Base-by-base conservation (phyloP, 2,888 invertebrate species). In the Mythimna vitellina region DNA sequence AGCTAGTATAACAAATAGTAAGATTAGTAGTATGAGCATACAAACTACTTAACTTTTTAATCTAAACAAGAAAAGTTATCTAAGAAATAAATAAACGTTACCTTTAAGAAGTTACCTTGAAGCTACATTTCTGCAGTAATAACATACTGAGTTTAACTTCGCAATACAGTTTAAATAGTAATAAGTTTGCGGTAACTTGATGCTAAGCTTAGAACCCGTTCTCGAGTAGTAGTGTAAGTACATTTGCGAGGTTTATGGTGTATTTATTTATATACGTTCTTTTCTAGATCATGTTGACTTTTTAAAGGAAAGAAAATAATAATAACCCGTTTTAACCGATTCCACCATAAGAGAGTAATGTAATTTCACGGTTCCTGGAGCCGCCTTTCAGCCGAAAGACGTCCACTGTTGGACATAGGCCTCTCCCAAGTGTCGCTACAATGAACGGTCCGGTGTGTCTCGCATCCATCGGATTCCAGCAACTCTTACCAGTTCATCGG, bases 141-240 rank as follows among this genome's bases (percentile, higher is more conserved):
- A 80, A 68, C 46, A 42, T 58, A 62, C 60, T 62, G 61, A 64
- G 61, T 67, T 64, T 61, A 68, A 80, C 56, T 61, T 61, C 25
- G 42, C 51, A 32, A 65, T 58, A 56, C 51, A 63, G 46, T 62
- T 80, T 78, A 65, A 80, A 68, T 57, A 65, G 75, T 80, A 80
- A 68, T 62, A 62, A 46, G 66, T 51, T 63, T n/a, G 58, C 10
- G 12, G 61, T 25, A 71, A 49, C 65, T 65, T 1, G 56, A 57
- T 35, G 10, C 35, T 62, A 20, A 54, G 63, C 42, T 25, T 7
- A 2, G 20, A 73, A 54, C n/a, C n/a, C 10, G 38, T 49, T 80
- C 29, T 20, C 6, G 5, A 51, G 10, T 32, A 17, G 53, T 38
- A 7, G 6, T 29, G 3, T 58, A 17, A 22, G 54, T 61, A 60